phyloP scores from a whole-genome alignment of 2,888 invertebrate genomes.

The Agrochola lota region DNA sequence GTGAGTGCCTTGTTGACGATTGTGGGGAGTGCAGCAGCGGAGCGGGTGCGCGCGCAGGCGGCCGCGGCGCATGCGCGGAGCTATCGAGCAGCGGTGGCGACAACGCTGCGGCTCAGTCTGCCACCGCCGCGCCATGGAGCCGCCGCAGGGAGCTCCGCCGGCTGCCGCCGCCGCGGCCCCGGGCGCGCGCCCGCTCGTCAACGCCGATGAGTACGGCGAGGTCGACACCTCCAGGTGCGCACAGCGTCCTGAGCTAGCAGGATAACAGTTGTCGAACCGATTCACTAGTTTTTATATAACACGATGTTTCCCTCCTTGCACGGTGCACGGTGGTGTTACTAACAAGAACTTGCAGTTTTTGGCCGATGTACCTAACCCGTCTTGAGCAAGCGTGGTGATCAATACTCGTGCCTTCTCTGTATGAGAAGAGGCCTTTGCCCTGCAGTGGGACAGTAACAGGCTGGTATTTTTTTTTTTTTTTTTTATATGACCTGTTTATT shows the following conservation, averaged over 20 bases:
- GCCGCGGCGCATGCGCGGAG: slow-evolving; percentile 38
- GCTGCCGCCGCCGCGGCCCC: slow-evolving; percentile 68
- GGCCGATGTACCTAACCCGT: too few relatives aligned
- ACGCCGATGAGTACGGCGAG: slow-evolving; percentile 95
- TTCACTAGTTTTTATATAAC: slow-evolving; percentile 27
- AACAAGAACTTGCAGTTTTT: background rate
- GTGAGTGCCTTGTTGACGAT: slow-evolving; percentile 16
- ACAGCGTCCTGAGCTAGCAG: background rate
- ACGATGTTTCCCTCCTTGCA: background rate
- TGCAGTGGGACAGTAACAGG: too few relatives aligned
- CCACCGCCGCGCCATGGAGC: slow-evolving; percentile 78
- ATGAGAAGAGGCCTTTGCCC: too few relatives aligned
- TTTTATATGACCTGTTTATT: too few relatives aligned
- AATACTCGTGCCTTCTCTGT: too few relatives aligned
- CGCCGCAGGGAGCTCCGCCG: slow-evolving; percentile 68
- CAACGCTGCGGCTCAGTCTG: slow-evolving; percentile 57
- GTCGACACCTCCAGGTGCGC: slow-evolving; percentile 95
- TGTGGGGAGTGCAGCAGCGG: slow-evolving; percentile 19
- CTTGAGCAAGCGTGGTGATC: too few relatives aligned
- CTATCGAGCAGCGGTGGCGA: slow-evolving; percentile 57
- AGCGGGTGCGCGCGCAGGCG: slow-evolving; percentile 13
- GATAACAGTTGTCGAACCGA: background rate
- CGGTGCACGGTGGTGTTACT: background rate
- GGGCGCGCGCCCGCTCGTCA: slow-evolving; percentile 93
- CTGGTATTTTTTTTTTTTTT: too few relatives aligned